phyloP scores from a whole-genome alignment of 2,113 vertebrate genomes.

The Spheniscus mendiculus region DNA sequence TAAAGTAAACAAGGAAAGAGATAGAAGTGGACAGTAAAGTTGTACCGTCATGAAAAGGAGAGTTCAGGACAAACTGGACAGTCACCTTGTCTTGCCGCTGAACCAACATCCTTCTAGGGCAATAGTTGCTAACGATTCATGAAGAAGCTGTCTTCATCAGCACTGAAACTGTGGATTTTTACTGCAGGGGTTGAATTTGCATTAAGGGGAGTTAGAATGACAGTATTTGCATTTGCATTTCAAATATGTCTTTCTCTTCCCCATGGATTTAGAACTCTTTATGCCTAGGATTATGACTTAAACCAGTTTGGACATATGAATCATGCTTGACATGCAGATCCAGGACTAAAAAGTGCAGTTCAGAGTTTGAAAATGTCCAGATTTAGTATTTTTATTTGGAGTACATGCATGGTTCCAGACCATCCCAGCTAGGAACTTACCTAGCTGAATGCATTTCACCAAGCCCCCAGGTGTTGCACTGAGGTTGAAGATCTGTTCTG shows the following conservation, averaged over 20 bases:
- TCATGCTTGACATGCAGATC: neutral
- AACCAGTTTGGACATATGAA: neutral
- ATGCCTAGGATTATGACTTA: neutral
- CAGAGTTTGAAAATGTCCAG: fast-evolving
- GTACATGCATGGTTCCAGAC: neutral
- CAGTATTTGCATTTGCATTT: neutral
- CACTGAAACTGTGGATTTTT: neutral
- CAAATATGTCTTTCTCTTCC: neutral
- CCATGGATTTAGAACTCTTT: neutral
- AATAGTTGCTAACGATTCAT: neutral
- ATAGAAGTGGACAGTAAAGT: neutral
- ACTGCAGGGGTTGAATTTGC: neutral
- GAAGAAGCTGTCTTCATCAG: neutral
- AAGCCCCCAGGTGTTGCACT: neutral
- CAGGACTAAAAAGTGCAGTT: neutral
- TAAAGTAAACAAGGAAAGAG: neutral
- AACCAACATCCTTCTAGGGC: neutral
- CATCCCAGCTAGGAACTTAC: neutral
- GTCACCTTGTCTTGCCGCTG: neutral
- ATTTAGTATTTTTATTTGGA: neutral
- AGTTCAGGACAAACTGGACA: neutral
- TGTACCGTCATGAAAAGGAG: neutral
- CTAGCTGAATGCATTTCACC: neutral
- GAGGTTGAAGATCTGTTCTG: neutral
- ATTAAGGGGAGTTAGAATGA: neutral